Percentiles rank a stretch among this genome's conserved stretches.
phyloP scores from a whole-genome alignment of 2,113 vertebrate genomes.

The Paratilapia polleni region DNA sequence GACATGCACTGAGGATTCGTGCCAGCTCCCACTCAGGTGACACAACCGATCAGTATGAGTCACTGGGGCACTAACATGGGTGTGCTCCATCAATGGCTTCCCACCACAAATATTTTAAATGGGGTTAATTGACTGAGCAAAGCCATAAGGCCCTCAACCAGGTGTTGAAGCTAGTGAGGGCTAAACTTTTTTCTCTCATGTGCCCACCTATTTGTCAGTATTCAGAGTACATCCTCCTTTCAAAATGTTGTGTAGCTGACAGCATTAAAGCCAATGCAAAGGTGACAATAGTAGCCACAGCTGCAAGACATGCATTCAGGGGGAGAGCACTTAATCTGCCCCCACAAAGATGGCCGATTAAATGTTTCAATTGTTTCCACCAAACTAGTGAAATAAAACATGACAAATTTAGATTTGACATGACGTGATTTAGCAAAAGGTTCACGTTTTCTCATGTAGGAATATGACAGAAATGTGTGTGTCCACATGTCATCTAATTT shows the following conservation, averaged over 20 bases:
- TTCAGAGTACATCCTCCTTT: neutral
- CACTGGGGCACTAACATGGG: neutral
- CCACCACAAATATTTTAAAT: neutral
- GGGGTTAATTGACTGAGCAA: neutral
- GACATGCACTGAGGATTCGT: neutral
- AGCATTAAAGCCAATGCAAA: neutral
- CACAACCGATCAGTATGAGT: neutral
- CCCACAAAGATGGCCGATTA: neutral
- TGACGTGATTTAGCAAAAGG: neutral
- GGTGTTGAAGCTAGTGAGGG: no score
- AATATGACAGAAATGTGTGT: neutral
- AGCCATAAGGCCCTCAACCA: no score
- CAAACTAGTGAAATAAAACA: neutral
- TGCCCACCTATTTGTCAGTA: neutral
- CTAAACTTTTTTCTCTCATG: neutral
- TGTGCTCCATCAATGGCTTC: neutral
- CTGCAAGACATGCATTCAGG: neutral
- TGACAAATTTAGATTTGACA: neutral
- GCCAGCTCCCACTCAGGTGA: neutral
- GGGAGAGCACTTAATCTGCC: neutral
- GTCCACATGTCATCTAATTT: neutral
- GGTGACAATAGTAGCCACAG: neutral
- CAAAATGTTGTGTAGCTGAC: neutral
- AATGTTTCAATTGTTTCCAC: neutral
- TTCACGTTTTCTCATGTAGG: neutral